Base-by-base conservation (phyloP, 1,140 invertebrate genomes). In the Marisa cornuarietis region DNA sequence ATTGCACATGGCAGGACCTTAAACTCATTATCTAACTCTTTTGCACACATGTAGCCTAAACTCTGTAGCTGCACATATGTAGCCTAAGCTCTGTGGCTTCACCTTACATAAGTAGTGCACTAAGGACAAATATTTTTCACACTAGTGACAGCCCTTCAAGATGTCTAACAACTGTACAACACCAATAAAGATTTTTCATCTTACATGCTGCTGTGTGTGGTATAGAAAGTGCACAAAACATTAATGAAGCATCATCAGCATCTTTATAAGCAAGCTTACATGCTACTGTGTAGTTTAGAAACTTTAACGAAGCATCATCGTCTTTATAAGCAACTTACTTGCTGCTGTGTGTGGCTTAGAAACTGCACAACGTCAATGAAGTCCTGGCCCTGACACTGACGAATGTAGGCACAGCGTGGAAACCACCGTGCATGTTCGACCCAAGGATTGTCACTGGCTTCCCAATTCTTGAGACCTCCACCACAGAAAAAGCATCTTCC, bases 401-500 rank as follows among this genome's bases (percentile, higher is more conserved):
- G 91, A 3, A 98, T 88, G 91, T 94, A 97, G 18, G 93, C 93
- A 86, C 96, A 97, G 77, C 95, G 93, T 6, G 93, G 92, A 74
- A 84, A 85, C 81, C 81, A 86, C 16, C 81, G 68, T 20, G 80
- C 82, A 88, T 98, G 96, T 87, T 97, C 95, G 72, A 91, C 90
- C 82, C 94, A 93, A 9, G 96, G 96, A 85, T 93, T 93, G 91
- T 95, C 96, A 78, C 92, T 94, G 79, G 86, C 87, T 90, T 94
- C 93, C 96, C 95, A 98, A 84, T 93, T 92, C 82, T 91, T 92
- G 84, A 94, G 92, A 58, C 96, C 90, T 75, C 94, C 95, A 84
- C 93, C 92, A 90, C 95, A 96, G 93, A 94, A 97, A 14, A 94
- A 95, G 91, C 96, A 98, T 81, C 95, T 93, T 0, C 97, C 95